Base-by-base conservation (phyloP, 2,888 invertebrate genomes). In the Eupeodes luniger region DNA sequence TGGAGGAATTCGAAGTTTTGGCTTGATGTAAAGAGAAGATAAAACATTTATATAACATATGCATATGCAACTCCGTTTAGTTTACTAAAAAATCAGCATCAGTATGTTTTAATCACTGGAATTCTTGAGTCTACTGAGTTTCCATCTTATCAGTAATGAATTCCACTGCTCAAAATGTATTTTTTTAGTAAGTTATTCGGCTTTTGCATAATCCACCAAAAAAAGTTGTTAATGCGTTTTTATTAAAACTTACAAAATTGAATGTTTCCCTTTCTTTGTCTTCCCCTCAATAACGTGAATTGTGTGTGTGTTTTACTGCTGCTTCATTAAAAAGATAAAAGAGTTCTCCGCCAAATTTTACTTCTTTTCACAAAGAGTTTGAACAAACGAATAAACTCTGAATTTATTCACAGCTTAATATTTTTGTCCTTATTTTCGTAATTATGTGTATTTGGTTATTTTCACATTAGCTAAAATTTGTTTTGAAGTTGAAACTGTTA, bases 101-200 rank as follows among this genome's bases (percentile, higher is more conserved):
- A 90, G 91, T 91, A 91, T 90, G 89, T 90, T 88, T 90, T 90
- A 70, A 88, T 36, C 91, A 92, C 90, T 91, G 91, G 92, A 92
- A 92, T 92, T 81, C 72, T n/a, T 5, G 9, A 34, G 11, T 67
- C 51, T 57, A 53, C 69, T 86, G 44, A 66, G 49, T 34, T 51
- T 66, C 40, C 64, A 84, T 19, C 80, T n/a, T 74, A 57, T 36
- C 27, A 72, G 83, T 81, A 40, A 44, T 40, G 44, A 74, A 91
- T 91, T 92, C 92, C 91, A 90, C 92, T 92, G 91, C 34, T 82
- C 75, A 89, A 90, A 89, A 78, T 89, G 89, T 90, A 90, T 75
- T 85, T 84, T 88, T 64, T 64, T 78, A 57, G 53, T 40, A 47
- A 44, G 27, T 11, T 10, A 14, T 67, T 77, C 5, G 55, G 9